Base-by-base conservation (phyloP, 2,797 vertebrate genomes). In the Potorous gilbertii region DNA sequence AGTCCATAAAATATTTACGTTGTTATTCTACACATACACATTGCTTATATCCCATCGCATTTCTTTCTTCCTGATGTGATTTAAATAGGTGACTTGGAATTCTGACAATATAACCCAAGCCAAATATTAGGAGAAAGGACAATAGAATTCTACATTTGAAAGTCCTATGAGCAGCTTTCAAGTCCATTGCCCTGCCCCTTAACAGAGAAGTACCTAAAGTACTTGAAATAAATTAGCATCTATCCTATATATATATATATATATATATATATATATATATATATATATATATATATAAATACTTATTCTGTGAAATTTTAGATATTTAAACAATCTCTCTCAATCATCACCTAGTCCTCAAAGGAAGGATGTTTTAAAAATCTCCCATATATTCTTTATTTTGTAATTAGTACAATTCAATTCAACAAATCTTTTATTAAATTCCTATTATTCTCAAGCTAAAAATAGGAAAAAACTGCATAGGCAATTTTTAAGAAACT, bases 1-100 rank as follows among this genome's bases (percentile, higher is more conserved):
- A 96, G 95, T 74, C 93, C 54, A 97, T 98, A 97, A 98, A 97
- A 97, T 98, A 97, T 97, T 98, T 96, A 97, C 93, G 81, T 55
- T 94, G 94, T 96, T 97, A 55, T 95, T 90, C 96, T 92, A 96
- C 95, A 91, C 81, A 92, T 52, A 91, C 74, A 94, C 95, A 90
- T 91, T 92, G 92, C 97, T 96, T 94, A 92, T 55, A 91, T 97
- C 55, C 89, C 91, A 50, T n/a, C 90, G 57, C 92, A 91, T 94
- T 93, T 94, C 93, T 97, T 92, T 96, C 50, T 34, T 90, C 28
- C 93, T 31, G 94, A 92, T 95, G 97, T 89, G 93, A 93, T 97
- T 97, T 96, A 92, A 95, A 92, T 96, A 96, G 94, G 87, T 94
- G 81, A 92, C 89, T 87, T 97, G 97, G 97, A 97, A 66, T 97